phyloP scores from a whole-genome alignment of 1,140 invertebrate genomes.

The Brevipalpus yothersi region DNA sequence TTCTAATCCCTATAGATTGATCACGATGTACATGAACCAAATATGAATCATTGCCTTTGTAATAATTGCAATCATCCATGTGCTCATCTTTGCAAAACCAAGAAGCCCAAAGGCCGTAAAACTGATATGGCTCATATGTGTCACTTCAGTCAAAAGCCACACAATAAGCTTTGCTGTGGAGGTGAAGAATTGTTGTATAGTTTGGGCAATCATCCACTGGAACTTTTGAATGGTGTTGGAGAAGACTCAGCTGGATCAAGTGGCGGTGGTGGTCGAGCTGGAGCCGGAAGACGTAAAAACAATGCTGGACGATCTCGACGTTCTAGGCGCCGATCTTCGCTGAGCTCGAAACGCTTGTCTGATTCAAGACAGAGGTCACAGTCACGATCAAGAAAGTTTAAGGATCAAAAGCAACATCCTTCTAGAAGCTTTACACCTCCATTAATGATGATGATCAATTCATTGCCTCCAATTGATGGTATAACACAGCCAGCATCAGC shows the following conservation, averaged over 20 bases:
- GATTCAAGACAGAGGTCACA: background rate
- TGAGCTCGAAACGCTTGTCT: too few relatives aligned
- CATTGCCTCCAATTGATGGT: too few relatives aligned
- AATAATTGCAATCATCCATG: slow-evolving; percentile 10
- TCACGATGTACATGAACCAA: slow-evolving; percentile 9
- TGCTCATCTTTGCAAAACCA: slow-evolving; percentile 8
- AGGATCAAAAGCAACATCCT: background rate
- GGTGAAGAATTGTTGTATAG: slow-evolving; percentile 7
- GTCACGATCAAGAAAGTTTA: background rate
- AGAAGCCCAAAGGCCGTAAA: slow-evolving; percentile 7
- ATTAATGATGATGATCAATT: too few relatives aligned
- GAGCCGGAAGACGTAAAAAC: background rate
- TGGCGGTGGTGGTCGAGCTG: background rate
- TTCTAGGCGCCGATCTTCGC: too few relatives aligned
- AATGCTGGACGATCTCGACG: background rate
- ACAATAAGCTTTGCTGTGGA: slow-evolving; percentile 9
- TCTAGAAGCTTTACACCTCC: too few relatives aligned
- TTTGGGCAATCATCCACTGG: background rate
- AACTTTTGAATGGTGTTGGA: background rate
- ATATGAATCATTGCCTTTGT: slow-evolving; percentile 9
- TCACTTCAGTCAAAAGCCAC: slow-evolving; percentile 10
- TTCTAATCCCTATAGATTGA: slow-evolving; percentile 2
- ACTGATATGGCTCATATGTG: slow-evolving; percentile 9
- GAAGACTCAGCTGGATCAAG: background rate
- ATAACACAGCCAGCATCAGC: too few relatives aligned